Conservation (phyloP, 2,797 vertebrate species). For the Spondyliosoma cantharus region DNA sequence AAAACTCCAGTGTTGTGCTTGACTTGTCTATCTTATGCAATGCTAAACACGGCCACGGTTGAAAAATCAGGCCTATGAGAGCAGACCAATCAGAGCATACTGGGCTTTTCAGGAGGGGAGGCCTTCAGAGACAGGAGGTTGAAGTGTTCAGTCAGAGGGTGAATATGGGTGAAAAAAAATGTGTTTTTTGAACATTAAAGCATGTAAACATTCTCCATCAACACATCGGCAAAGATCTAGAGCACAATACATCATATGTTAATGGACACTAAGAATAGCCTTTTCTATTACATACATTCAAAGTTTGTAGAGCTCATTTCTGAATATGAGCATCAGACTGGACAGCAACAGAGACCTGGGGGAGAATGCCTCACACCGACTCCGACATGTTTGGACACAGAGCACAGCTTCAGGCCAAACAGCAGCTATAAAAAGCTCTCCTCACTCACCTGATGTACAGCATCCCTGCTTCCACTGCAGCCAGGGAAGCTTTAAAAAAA, state of each 20-base stretch:
- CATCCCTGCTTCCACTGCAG: constrained; percentile 45
- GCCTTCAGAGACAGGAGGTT: no score
- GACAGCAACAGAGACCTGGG: constrained; percentile 20
- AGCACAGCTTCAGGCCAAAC: constrained; percentile 47
- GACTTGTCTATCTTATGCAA: no score
- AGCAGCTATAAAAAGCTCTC: constrained; percentile 53
- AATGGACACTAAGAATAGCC: neutral
- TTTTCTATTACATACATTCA: neutral
- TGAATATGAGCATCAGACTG: constrained; percentile 25
- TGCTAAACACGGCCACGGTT: no score
- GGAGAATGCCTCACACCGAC: neutral
- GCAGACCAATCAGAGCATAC: no score
- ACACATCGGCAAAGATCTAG: no score
- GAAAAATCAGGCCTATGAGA: no score
- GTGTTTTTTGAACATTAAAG: no score
- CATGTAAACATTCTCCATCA: neutral
- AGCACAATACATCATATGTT: neutral
- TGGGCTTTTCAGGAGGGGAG: no score
- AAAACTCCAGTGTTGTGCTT: no score
- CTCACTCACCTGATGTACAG: constrained; percentile 53
- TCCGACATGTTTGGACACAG: constrained; percentile 47
- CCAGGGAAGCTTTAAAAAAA: constrained; percentile 67
- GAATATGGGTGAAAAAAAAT: no score
- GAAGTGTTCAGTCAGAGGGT: no score
- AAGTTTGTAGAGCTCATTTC: constrained; percentile 12